Conservation (phyloP, 2,888 invertebrate species). For the Lepidocyrtoides sp. region DNA sequence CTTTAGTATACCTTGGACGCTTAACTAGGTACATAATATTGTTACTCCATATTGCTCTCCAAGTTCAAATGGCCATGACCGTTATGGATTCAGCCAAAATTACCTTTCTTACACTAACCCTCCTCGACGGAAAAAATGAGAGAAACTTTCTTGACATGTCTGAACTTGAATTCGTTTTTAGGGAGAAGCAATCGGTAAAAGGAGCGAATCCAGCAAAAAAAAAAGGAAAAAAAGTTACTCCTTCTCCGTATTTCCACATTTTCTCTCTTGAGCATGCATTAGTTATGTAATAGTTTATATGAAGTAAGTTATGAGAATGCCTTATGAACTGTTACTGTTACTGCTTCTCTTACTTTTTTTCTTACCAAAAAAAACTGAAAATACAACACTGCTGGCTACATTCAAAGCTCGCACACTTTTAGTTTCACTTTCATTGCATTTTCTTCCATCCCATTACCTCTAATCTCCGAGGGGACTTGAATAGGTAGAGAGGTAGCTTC, state of each 20-base stretch:
- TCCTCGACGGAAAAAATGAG: constrained; percentile 28
- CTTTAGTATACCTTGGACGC: neutral
- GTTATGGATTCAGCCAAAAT: constrained; percentile 66
- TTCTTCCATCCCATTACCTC: constrained; percentile 82
- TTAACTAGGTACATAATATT: neutral
- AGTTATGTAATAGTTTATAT: constrained; percentile 69
- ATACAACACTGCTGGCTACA: neutral
- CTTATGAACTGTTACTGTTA: constrained; percentile 66
- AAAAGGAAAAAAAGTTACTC: constrained; percentile 48
- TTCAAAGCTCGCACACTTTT: constrained; percentile 58
- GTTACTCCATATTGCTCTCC: constrained; percentile 30
- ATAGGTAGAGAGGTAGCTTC: constrained; percentile 40
- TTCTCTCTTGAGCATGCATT: constrained; percentile 63
- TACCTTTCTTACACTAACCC: constrained; percentile 68
- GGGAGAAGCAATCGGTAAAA: constrained; percentile 30
- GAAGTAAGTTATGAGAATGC: constrained; percentile 56
- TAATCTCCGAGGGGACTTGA: constrained; percentile 74
- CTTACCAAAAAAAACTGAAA: neutral
- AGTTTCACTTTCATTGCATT: constrained; percentile 83
- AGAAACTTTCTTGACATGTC: constrained; percentile 63
- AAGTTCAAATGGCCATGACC: constrained; percentile 71
- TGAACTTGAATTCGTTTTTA: constrained; percentile 66
- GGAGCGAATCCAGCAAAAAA: constrained; percentile 17
- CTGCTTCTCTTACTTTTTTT: neutral
- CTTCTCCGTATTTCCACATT: constrained; percentile 13